These are phyloP conservation scores for Exocentrus adspersus DNA, from an alignment of 2,888 invertebrate genomes.

Conservation along the genomic window DNA sequence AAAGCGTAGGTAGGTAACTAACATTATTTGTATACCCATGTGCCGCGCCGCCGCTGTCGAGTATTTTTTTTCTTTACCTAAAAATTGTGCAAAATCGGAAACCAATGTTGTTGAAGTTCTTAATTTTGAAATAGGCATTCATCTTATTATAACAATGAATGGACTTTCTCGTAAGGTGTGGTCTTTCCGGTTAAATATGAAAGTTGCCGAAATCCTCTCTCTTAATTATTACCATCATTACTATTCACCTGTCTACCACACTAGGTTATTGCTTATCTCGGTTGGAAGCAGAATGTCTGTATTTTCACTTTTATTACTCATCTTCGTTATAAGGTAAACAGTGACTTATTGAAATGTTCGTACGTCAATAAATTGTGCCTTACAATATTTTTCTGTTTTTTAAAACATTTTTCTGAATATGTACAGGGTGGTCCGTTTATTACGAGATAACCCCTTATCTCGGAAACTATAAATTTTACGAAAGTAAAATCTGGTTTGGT, in stretches of 20 bases:
- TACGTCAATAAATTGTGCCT: too few relatives aligned
- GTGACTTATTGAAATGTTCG: not conserved
- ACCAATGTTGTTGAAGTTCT: conserved; percentile 10
- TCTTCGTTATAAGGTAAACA: not conserved
- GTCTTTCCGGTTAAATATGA: conserved; percentile 42
- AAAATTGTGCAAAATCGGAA: conserved; percentile 6
- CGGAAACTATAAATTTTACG: too few relatives aligned
- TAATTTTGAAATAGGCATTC: conserved; percentile 10
- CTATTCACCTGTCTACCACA: conserved; percentile 21
- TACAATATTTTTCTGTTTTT: too few relatives aligned
- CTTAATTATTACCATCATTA: conserved; percentile 20
- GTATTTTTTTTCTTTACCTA: too few relatives aligned
- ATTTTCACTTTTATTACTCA: conserved; percentile 17
- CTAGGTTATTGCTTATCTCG: conserved; percentile 1
- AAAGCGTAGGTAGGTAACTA: too few relatives aligned
- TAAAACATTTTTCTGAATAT: too few relatives aligned
- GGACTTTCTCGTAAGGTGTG: conserved; percentile 40
- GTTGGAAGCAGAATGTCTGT: conserved; percentile 8
- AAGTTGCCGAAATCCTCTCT: conserved; percentile 40
- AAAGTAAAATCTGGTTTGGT: too few relatives aligned
- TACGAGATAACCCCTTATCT: too few relatives aligned
- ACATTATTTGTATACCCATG: too few relatives aligned
- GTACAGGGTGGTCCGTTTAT: too few relatives aligned
- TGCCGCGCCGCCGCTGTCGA: too few relatives aligned
- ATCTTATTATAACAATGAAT: conserved; percentile 26